Conservation (phyloP, 92 coral and sea anemone genomes). For the Micromussa lordhowensis region DNA sequence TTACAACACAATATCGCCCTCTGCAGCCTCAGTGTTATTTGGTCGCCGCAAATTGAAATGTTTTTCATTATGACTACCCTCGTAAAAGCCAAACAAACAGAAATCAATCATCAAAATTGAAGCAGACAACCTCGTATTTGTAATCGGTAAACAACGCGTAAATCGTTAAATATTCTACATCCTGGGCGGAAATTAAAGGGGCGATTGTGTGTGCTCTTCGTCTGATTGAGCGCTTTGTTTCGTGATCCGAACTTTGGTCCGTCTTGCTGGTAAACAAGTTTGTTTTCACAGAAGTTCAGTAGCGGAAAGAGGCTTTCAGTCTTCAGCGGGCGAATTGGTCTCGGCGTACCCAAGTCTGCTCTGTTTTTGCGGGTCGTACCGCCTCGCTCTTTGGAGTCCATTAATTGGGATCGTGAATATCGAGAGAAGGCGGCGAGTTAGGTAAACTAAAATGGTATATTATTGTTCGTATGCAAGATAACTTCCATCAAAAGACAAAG, state of each 20-base stretch:
- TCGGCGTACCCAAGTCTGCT: neutral
- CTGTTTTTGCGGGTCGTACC: neutral
- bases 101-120: neutral
- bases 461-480: neutral
- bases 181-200: constrained; percentile 12
- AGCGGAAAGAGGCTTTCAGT: neutral
- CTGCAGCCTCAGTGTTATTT: neutral
- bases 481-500: constrained; percentile 5
- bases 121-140: neutral
- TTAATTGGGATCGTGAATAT: neutral
- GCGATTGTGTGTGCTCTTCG: constrained; percentile 25
- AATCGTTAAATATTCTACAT: neutral
- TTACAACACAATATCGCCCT: neutral
- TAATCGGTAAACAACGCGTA: constrained; percentile 6
- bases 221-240: constrained; percentile 15
- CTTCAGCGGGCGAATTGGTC: neutral
- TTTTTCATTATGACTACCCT: neutral
- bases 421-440: neutral
- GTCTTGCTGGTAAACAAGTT: constrained; percentile 21
- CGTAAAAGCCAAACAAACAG: constrained; percentile 4
- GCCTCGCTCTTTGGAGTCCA: neutral
- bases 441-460: neutral
- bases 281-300: neutral
- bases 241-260: constrained; percentile 34
- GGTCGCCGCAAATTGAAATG: neutral